Base-by-base conservation (phyloP, 2,113 vertebrate genomes). In the Donacobius atricapilla region DNA sequence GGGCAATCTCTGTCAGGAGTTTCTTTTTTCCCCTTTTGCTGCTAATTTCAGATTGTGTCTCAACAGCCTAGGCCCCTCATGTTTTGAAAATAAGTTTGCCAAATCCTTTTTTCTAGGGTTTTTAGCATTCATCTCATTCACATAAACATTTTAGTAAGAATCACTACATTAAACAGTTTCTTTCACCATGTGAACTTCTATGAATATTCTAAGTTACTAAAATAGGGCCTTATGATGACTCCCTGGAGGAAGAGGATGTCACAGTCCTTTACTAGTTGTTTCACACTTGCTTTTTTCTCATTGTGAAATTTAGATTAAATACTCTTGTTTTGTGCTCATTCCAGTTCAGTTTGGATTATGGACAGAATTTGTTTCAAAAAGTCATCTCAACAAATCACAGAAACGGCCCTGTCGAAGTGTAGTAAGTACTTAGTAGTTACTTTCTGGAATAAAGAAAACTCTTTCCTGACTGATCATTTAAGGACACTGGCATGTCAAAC, bases 281-380 rank as follows among this genome's bases (percentile, higher is more conserved):
- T 81, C 47, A 82, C 35, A 50, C 47, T 61, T 84, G 9, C 19
- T 72, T 84, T 88, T 94, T 89, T 91, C 17, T 53, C 15, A 3
- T 68, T 69, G 60, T 63, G 75, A 90, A 94, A 85, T 90, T 83
- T 11, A 93, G 69, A 83, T 65, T 33, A 83, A 84, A 89, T 35
- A 58, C 63, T 71, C 23, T 40, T n/a, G 7, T 76, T 96, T 96
- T 97, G 75, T 72, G 56, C 60, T 90, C 4, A 60, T 90, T 95
- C 82, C 27, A 78, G 10, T 94, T 94, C 87, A 61, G 30, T 53
- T 44, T 87, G 75, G 82, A 85, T 88, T 94, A 72, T 28, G 31
- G 37, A 68, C 53, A 93, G 68, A 92, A 79, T 60, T 76, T 51
- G 35, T 94, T 97, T 95, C 81, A 84, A 69, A 76, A 91, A 82